phyloP scores from a whole-genome alignment of 2,797 vertebrate genomes.

The Lates japonicus region DNA sequence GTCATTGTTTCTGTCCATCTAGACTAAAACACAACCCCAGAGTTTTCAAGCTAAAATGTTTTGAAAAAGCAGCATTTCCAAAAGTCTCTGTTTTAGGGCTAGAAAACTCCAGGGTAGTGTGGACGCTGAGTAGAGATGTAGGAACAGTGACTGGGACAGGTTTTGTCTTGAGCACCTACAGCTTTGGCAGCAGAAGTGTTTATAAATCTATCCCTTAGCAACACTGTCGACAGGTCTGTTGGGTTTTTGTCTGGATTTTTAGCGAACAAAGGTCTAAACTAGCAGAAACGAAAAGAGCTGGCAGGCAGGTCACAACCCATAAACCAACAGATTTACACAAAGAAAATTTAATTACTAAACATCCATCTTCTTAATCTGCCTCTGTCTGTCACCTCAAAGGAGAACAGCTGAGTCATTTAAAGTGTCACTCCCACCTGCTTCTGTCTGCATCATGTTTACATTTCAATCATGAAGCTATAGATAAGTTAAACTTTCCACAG shows the following conservation, averaged over 20 bases:
- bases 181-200: neutral
- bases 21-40: too few relatives aligned
- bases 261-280: slow-evolving; percentile 6
- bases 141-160: neutral
- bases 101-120: too few relatives aligned
- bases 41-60: too few relatives aligned
- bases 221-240: neutral
- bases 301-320: neutral
- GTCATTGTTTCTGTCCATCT: too few relatives aligned
- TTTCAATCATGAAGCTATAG: neutral
- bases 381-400: neutral
- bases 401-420: neutral
- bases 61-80: too few relatives aligned
- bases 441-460: too few relatives aligned
- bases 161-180: neutral
- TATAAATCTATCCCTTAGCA: slow-evolving; percentile 9
- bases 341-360: neutral
- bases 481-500: neutral
- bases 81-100: too few relatives aligned
- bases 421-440: neutral
- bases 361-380: neutral
- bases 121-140: too few relatives aligned
- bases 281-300: neutral
- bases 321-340: neutral
- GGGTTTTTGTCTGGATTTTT: slow-evolving; percentile 4